Evolutionary conservation across 1,140 invertebrate genomes (phyloP).

Genomic region (Trachelipus rathkii): DNA sequence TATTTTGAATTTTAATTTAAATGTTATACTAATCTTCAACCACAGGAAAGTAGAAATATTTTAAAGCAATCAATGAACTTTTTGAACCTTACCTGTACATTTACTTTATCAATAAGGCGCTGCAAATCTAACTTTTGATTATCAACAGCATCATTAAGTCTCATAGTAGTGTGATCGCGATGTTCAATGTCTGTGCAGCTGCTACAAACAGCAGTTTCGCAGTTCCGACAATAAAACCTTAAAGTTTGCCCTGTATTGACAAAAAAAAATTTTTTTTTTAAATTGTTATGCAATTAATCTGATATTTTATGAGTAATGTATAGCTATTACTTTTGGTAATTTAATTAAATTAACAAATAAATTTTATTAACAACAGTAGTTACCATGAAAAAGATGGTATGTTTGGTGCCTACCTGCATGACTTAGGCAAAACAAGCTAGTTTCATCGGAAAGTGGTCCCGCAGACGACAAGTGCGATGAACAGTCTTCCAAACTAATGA

Average conservation of each 20-base stretch:
- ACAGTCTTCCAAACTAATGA: constrained; percentile 34
- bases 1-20: too few relatives aligned
- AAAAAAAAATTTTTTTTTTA: background rate
- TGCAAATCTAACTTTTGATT: constrained; percentile 53
- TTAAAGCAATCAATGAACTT: too few relatives aligned
- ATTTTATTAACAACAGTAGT: too few relatives aligned
- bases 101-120: constrained; percentile 51
- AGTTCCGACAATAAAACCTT: constrained; percentile 56
- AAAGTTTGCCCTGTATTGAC: constrained; percentile 50
- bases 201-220: constrained; percentile 57
- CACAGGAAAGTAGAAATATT: too few relatives aligned
- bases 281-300: too few relatives aligned
- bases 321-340: too few relatives aligned
- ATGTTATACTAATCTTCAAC: too few relatives aligned
- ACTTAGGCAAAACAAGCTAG: constrained; percentile 39
- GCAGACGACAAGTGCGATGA: constrained; percentile 22
- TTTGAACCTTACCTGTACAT: constrained; percentile 47
- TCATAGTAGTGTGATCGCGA: constrained; percentile 53
- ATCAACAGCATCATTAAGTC: constrained; percentile 54
- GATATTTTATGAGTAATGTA: too few relatives aligned
- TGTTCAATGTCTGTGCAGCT: constrained; percentile 57
- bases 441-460: constrained; percentile 27
- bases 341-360: too few relatives aligned
- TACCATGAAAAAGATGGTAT: too few relatives aligned
- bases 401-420: constrained; percentile 34